Conservation (phyloP, 2,797 vertebrate species). For the Potorous gilbertii region DNA sequence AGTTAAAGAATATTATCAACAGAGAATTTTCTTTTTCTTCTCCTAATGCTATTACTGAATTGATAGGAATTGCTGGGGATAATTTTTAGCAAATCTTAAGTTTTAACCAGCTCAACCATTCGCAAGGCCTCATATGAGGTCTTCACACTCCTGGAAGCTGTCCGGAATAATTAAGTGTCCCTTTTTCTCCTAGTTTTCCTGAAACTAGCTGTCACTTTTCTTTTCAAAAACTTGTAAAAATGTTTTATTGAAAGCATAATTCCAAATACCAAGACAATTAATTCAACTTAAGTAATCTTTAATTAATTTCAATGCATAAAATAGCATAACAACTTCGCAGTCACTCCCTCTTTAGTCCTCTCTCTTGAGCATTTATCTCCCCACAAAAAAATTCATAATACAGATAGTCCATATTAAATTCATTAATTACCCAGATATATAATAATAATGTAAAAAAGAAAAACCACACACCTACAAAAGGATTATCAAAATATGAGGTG, state of each 20-base stretch:
- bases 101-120: not conserved
- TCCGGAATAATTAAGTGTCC: not conserved
- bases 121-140: not conserved
- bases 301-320: not conserved
- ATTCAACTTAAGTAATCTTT: not conserved
- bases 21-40: not conserved
- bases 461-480: not conserved
- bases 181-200: not conserved
- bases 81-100: not conserved
- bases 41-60: not conserved
- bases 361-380: not conserved
- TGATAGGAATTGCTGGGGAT: not conserved
- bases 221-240: not conserved
- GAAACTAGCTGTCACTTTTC: not conserved
- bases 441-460: not conserved
- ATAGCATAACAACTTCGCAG: not conserved
- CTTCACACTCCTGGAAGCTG: not conserved
- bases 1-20: not conserved
- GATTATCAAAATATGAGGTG: slow-evolving; percentile 28
- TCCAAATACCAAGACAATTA: not conserved
- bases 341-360: not conserved
- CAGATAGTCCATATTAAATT: not conserved
- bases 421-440: not conserved
- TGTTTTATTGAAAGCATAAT: not conserved
- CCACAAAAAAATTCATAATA: not conserved